A percentile compares a stretch with the other conserved stretches of the same genome.
These are phyloP conservation scores for Acanthurus leucopareius DNA, from an alignment of 2,797 vertebrate genomes.

Conservation along the genomic window DNA sequence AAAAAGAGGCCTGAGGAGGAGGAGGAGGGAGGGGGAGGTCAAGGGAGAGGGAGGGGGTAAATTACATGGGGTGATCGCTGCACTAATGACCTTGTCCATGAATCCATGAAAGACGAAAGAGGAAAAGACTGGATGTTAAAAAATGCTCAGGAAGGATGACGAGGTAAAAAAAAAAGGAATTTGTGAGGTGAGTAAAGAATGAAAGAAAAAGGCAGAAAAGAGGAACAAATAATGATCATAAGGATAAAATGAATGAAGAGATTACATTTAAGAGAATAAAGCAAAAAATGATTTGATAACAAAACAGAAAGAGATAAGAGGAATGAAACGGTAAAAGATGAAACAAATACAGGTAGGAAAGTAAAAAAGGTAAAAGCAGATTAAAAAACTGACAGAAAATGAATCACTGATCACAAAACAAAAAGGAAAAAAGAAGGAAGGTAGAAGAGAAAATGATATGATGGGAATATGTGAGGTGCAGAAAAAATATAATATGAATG, in stretches of 20 bases:
- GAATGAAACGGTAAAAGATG: neutral
- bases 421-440: neutral
- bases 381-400: neutral
- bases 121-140: neutral
- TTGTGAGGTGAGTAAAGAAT: neutral
- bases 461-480: neutral
- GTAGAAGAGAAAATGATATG: too few relatives aligned
- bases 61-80: neutral
- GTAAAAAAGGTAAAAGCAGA: neutral
- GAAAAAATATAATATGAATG: neutral
- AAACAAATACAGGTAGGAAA: neutral
- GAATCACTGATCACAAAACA: slow-evolving; percentile 7
- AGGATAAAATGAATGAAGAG: neutral
- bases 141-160: neutral
- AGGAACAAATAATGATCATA: too few relatives aligned
- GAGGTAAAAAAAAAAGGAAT: neutral
- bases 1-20: slow-evolving; percentile 10
- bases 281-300: neutral
- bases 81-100: slow-evolving; percentile 33
- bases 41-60: neutral
- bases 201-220: neutral
- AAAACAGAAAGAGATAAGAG: neutral
- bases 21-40: neutral
- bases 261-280: neutral
- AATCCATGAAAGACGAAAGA: slow-evolving; percentile 1